A percentile compares a stretch with the other conserved stretches of the same genome.
These are phyloP conservation scores for Apodemia duryi DNA, from an alignment of 2,888 invertebrate species.

Conservation along the genomic window DNA sequence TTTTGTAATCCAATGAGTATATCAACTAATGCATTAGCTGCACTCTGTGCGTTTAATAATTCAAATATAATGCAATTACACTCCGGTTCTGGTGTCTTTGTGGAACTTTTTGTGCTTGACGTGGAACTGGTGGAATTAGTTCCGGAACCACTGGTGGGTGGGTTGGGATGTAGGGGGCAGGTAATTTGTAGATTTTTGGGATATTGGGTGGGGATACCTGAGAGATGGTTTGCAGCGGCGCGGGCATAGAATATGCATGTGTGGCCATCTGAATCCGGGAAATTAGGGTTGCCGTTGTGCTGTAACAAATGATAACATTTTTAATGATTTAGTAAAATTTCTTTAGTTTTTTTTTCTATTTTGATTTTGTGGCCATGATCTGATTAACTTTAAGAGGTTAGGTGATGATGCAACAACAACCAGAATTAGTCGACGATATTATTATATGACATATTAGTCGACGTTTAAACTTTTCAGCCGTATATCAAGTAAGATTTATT, in stretches of 20 bases:
- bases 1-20: constrained; percentile 67
- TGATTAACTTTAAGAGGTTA: too few relatives aligned
- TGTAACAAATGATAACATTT: constrained; percentile 56
- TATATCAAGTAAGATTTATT: too few relatives aligned
- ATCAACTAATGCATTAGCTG: constrained; percentile 68
- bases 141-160: constrained; percentile 41
- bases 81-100: constrained; percentile 59
- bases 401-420: too few relatives aligned
- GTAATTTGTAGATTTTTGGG: constrained; percentile 57
- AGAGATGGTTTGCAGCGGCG: constrained; percentile 71
- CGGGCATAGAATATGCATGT: constrained; percentile 75
- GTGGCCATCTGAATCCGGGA: constrained; percentile 83
- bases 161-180: constrained; percentile 62
- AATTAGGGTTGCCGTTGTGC: constrained; percentile 96
- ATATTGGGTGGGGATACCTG: constrained; percentile 63
- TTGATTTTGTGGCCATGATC: too few relatives aligned
- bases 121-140: constrained; percentile 38
- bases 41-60: constrained; percentile 63
- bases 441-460: too few relatives aligned
- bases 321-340: not conserved
- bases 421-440: too few relatives aligned
- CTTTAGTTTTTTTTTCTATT: too few relatives aligned
- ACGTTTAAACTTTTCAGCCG: too few relatives aligned
- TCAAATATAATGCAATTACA: constrained; percentile 73
- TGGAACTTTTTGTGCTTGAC: constrained; percentile 41